Conservation (phyloP, 1,140 invertebrate genomes). For the Acromyrmex charruanus region DNA sequence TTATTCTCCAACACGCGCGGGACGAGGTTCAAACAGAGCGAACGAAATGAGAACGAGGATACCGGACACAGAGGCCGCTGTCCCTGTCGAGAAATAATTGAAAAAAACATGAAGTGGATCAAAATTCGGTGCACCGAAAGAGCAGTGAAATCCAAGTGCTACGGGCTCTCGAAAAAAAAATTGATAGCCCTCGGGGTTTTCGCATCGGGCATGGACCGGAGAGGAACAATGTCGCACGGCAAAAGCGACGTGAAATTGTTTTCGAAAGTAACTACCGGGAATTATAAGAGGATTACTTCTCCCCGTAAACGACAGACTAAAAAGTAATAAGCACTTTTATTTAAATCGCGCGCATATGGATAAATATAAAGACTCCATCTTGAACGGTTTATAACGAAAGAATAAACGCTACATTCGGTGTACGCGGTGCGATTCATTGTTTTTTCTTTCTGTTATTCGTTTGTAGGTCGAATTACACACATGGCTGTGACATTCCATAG, state of each 20-base stretch:
- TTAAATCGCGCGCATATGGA: conserved; percentile 33
- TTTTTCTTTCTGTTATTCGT: conserved; percentile 41
- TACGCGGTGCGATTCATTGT: conserved; percentile 17
- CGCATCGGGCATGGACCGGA: conserved; percentile 27
- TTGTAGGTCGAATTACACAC: conserved; percentile 58
- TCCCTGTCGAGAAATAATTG: conserved; percentile 65
- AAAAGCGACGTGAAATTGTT: conserved; percentile 61
- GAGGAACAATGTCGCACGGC: conserved; percentile 40
- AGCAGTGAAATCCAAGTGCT: conserved; percentile 48
- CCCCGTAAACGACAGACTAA: conserved; percentile 27
- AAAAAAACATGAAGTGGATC: conserved; percentile 63
- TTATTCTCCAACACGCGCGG: conserved; percentile 21
- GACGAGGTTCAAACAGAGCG: conserved; percentile 58
- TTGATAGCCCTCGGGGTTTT: conserved; percentile 63
- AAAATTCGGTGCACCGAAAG: conserved; percentile 64
- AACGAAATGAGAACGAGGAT: conserved; percentile 49
- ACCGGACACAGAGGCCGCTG: conserved; percentile 16
- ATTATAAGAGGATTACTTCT: conserved; percentile 52
- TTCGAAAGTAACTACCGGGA: conserved; percentile 51
- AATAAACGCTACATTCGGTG: not conserved
- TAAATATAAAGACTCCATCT: conserved; percentile 1
- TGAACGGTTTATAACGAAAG: conserved; percentile 40
- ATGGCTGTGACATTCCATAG: conserved; percentile 35
- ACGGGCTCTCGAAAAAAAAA: conserved; percentile 51
- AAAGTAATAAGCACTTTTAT: conserved; percentile 49